A percentile compares a stretch with the other conserved stretches of the same genome.
Evolutionary conservation across 2,888 invertebrate genomes (phyloP).

Genomic region (Stenchaetothrips biformis): DNA sequence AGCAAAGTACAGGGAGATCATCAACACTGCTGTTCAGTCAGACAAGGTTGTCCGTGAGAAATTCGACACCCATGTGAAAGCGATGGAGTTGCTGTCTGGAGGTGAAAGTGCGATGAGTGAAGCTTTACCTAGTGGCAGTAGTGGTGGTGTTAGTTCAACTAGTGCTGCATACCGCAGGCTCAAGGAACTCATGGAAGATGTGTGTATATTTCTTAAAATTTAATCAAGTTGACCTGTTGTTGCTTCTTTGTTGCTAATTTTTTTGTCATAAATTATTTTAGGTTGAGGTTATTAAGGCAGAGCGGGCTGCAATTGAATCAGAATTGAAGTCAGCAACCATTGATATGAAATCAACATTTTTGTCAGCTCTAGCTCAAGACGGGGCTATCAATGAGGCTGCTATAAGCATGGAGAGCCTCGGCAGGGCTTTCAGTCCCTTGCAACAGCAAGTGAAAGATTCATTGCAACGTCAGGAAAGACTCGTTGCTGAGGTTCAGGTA

Average conservation of each 20-base stretch:
- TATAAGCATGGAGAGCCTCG: constrained; percentile 65
- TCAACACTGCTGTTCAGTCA: constrained; percentile 78
- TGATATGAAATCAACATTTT: constrained; percentile 77
- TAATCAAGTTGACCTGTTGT: constrained; percentile 41
- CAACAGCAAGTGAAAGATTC: constrained; percentile 74
- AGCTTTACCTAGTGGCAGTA: constrained; percentile 62
- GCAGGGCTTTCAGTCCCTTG: constrained; percentile 68
- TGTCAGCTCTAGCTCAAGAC: constrained; percentile 67
- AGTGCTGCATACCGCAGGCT: constrained; percentile 62
- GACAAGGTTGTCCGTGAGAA: constrained; percentile 75
- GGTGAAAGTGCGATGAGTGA: constrained; percentile 64
- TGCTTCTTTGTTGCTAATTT: constrained; percentile 14
- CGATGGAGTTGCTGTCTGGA: constrained; percentile 76
- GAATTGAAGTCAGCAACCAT: constrained; percentile 74
- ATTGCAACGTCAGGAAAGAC: constrained; percentile 62
- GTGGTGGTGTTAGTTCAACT: constrained; percentile 46
- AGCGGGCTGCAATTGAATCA: constrained; percentile 83
- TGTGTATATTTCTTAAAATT: background rate
- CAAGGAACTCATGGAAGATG: constrained; percentile 69
- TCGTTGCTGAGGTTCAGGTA: constrained; percentile 65
- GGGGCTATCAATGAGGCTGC: constrained; percentile 74
- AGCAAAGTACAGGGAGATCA: constrained; percentile 88
- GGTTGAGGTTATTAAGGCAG: constrained; percentile 81
- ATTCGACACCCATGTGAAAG: constrained; percentile 68
- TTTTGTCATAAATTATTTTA: constrained; percentile 40